A percentile compares a stretch with the other conserved stretches of the same genome.
Evolutionary conservation across 2,888 invertebrate species (phyloP).

Genomic region (Dascillus cervinus): DNA sequence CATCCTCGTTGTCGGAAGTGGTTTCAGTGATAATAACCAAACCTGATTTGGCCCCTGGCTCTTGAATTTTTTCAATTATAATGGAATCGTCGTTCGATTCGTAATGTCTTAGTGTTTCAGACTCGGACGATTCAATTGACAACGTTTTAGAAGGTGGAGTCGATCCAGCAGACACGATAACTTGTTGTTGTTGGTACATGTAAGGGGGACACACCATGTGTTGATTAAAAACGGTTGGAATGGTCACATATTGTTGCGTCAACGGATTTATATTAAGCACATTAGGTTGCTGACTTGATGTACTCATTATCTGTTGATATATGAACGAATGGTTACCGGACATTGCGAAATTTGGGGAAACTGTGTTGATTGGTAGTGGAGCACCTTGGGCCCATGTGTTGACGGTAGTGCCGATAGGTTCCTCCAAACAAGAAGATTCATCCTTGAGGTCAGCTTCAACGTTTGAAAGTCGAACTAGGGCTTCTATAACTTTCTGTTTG

Average conservation of each 20-base stretch:
- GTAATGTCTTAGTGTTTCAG: conserved; percentile 2
- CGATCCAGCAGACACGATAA: conserved; percentile 46
- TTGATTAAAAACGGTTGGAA: conserved; percentile 44
- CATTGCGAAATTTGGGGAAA: conserved; percentile 13
- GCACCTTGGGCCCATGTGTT: conserved; percentile 26
- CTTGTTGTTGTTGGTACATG: conserved; percentile 49
- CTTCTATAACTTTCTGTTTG: conserved; percentile 81
- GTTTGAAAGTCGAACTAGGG: conserved; percentile 44
- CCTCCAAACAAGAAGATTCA: conserved; percentile 25
- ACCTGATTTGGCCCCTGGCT: no score
- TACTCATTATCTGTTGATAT: conserved; percentile 51
- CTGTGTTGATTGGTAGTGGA: conserved; percentile 21
- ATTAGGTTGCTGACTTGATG: conserved; percentile 31
- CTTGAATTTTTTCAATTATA: no score
- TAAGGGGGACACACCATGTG: conserved; percentile 41
- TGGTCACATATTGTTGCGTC: conserved; percentile 48
- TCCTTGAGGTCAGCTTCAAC: conserved; percentile 35
- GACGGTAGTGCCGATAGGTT: conserved; percentile 24
- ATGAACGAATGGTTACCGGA: conserved; percentile 44
- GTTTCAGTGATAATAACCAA: background rate
- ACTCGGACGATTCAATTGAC: conserved; percentile 9
- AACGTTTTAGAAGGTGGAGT: conserved; percentile 28
- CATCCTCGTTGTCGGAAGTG: conserved; percentile 1
- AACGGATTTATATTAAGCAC: conserved; percentile 41
- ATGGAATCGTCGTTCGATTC: background rate